Percentiles rank a stretch among this genome's conserved stretches.
Evolutionary conservation across 2,888 invertebrate genomes (phyloP).

Genomic region (Bugula neritina): DNA sequence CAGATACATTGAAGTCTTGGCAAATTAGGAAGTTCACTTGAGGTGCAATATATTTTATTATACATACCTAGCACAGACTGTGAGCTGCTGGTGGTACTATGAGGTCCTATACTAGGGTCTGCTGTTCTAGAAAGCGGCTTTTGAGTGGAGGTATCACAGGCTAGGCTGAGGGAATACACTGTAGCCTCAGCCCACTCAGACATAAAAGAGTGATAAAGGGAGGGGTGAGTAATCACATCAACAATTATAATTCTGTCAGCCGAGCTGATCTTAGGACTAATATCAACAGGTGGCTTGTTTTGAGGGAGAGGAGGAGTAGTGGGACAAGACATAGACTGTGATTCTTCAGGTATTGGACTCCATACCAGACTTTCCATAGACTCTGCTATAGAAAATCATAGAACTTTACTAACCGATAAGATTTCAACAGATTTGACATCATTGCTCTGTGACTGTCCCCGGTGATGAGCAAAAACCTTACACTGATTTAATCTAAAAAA

Average conservation of each 20-base stretch:
- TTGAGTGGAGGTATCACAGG: slow-evolving; percentile 44
- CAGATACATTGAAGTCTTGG: no score
- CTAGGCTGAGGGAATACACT: slow-evolving; percentile 46
- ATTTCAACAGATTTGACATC: no score
- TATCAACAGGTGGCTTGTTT: background rate
- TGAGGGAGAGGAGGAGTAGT: background rate
- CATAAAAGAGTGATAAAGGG: slow-evolving; percentile 47
- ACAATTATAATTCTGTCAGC: slow-evolving; percentile 40
- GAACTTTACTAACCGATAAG: no score
- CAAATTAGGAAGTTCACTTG: no score
- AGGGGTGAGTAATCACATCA: slow-evolving; percentile 46
- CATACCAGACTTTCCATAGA: slow-evolving; percentile 18
- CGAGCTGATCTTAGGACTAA: background rate
- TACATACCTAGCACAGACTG: no score
- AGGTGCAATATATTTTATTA: no score
- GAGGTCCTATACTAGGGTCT: background rate
- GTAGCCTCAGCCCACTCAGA: slow-evolving; percentile 44
- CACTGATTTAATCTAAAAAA: no score
- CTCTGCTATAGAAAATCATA: no score
- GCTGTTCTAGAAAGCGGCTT: background rate
- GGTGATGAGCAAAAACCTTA: no score
- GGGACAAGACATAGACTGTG: background rate
- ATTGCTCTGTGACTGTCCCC: no score
- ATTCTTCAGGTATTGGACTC: background rate
- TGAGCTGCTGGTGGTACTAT: background rate